phyloP scores from a whole-genome alignment of 2,797 vertebrate species.

The Gymnothorax reevesii region DNA sequence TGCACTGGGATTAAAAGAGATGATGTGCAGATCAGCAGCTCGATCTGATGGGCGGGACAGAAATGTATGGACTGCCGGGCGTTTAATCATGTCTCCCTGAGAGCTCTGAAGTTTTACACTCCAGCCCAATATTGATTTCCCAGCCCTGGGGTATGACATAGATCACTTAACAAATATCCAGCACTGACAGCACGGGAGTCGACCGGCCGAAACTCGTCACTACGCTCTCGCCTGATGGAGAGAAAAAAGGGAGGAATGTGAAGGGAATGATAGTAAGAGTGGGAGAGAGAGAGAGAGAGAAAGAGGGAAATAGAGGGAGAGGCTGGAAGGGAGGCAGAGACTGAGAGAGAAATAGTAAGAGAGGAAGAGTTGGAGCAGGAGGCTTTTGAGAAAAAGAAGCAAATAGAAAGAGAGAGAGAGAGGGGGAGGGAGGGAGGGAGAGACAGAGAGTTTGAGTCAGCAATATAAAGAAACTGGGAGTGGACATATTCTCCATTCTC shows the following conservation, averaged over 20 bases:
- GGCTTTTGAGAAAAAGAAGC: too few species aligned
- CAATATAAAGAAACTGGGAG: too few species aligned
- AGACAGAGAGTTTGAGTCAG: not conserved
- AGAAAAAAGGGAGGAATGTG: not conserved
- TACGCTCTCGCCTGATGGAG: constrained; percentile 19
- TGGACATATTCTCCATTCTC: too few species aligned
- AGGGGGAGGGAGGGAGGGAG: not conserved
- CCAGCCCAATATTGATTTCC: constrained; percentile 27
- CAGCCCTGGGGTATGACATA: constrained; percentile 28
- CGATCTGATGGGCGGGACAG: not conserved
- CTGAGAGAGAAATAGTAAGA: not conserved
- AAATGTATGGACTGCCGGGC: constrained; percentile 38
- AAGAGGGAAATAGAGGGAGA: constrained; percentile 23
- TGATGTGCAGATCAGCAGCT: not conserved
- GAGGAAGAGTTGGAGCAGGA: not conserved
- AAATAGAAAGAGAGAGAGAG: not conserved
- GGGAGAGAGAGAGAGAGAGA: constrained; percentile 23
- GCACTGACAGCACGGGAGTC: not conserved
- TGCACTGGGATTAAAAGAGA: not conserved
- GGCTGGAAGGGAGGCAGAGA: not conserved
- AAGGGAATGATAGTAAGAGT: constrained; percentile 33
- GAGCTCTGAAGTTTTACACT: constrained; percentile 48
- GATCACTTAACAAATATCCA: constrained; percentile 32
- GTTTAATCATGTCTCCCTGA: constrained; percentile 62
- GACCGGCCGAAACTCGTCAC: not conserved